Conservation (phyloP, 2,797 vertebrate genomes). For the Furcifer pardalis region DNA sequence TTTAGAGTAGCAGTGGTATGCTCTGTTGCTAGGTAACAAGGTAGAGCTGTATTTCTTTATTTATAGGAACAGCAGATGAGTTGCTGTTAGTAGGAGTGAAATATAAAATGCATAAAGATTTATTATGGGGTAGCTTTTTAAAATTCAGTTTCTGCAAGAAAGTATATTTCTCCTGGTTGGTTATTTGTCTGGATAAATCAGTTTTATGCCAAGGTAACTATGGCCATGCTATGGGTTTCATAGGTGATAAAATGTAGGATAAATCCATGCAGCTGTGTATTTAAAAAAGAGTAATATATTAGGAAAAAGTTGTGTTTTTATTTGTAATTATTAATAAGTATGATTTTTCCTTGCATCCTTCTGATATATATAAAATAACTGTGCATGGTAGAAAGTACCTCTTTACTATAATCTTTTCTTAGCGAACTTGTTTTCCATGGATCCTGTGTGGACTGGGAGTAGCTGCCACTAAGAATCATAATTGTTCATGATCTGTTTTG, state of each 20-base stretch:
- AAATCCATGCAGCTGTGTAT: not conserved
- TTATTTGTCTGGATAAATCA: slow-evolving; percentile 57
- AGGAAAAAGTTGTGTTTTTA: slow-evolving; percentile 25
- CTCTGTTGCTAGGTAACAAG: slow-evolving; percentile 91
- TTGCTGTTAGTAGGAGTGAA: slow-evolving; percentile 71
- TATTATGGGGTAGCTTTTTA: slow-evolving; percentile 62
- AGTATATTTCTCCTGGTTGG: slow-evolving; percentile 53
- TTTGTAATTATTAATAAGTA: slow-evolving; percentile 39
- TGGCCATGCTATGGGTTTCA: slow-evolving; percentile 35
- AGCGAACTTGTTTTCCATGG: not conserved
- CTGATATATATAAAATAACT: no score
- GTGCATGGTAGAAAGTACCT: not conserved
- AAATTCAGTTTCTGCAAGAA: slow-evolving; percentile 19
- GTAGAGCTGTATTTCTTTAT: slow-evolving; percentile 80
- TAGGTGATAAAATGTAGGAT: slow-evolving; percentile 7
- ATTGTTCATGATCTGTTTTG: no score
- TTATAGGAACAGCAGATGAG: slow-evolving; percentile 72
- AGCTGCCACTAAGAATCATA: no score
- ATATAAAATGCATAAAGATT: slow-evolving; percentile 66
- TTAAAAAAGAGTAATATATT: slow-evolving; percentile 25
- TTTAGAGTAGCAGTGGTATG: slow-evolving; percentile 76
- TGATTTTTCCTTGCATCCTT: slow-evolving; percentile 30
- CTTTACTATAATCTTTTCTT: not conserved
- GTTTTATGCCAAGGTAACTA: slow-evolving; percentile 53
- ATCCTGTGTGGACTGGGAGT: not conserved